These are phyloP conservation scores for Phalacrocorax brasilianus DNA, from an alignment of 2,113 vertebrate genomes.

Conservation along the genomic window DNA sequence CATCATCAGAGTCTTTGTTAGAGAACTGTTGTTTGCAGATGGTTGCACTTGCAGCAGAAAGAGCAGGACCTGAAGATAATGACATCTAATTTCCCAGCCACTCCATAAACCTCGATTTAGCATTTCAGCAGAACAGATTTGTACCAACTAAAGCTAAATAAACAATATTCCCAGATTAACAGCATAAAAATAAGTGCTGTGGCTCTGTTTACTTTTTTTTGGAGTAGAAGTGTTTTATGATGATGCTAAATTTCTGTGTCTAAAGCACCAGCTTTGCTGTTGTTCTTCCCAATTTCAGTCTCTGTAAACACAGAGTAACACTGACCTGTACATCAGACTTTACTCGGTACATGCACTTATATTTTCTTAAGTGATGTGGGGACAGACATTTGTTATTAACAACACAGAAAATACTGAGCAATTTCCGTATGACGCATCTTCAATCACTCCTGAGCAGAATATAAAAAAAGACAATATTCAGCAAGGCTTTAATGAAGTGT, in stretches of 20 bases:
- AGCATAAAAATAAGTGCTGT: constrained; percentile 32
- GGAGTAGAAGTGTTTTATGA: not conserved
- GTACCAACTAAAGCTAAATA: constrained; percentile 15
- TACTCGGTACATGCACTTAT: not conserved
- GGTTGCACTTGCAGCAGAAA: constrained; percentile 33
- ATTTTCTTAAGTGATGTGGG: not conserved
- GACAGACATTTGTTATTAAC: not conserved
- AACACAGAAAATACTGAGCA: not conserved
- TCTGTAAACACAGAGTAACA: not conserved
- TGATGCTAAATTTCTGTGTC: not conserved
- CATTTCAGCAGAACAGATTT: constrained; percentile 50
- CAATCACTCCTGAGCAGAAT: not conserved
- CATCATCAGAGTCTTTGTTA: constrained; percentile 55
- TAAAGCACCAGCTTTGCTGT: not conserved
- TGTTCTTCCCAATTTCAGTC: not conserved
- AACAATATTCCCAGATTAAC: constrained; percentile 40
- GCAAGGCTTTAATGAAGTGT: not conserved
- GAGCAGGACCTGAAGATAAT: constrained; percentile 57
- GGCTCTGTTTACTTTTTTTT: not conserved
- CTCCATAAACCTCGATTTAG: constrained; percentile 8
- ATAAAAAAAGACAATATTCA: not conserved
- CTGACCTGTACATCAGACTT: not conserved
- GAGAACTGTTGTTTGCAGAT: constrained; percentile 51
- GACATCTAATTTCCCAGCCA: constrained; percentile 46
- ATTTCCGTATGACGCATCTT: not conserved